A percentile compares a stretch with the other conserved stretches of the same genome.
Conservation (phyloP, 2,113 vertebrate species). For the Elaphurus davidianus region DNA sequence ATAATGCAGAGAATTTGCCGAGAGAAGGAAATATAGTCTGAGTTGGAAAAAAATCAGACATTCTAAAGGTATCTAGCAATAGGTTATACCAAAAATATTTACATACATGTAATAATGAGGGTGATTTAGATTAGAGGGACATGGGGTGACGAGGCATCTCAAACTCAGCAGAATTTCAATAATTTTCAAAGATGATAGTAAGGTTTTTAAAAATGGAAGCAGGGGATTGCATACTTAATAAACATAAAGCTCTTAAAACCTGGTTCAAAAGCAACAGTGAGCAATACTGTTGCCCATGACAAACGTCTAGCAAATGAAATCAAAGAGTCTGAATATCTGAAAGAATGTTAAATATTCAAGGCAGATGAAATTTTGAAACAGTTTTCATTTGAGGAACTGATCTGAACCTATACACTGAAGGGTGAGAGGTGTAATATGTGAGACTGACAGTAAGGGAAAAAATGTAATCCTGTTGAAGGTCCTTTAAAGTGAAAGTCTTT, state of each 20-base stretch:
- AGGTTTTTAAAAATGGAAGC: neutral
- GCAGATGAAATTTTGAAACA: neutral
- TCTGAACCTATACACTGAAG: neutral
- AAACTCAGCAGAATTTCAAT: neutral
- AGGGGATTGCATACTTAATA: neutral
- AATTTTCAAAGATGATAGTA: neutral
- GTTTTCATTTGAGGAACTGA: neutral
- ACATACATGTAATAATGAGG: neutral
- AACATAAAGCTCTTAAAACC: neutral
- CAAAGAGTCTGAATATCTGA: neutral
- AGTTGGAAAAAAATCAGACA: neutral
- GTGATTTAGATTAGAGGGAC: neutral
- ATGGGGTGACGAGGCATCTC: neutral
- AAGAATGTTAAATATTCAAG: neutral
- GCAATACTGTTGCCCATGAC: neutral
- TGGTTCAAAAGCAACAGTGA: neutral
- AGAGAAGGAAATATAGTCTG: conserved; percentile 67
- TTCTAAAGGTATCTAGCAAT: conserved; percentile 41
- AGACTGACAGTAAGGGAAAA: neutral
- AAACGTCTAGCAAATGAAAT: neutral
- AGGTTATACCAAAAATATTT: conserved; percentile 17
- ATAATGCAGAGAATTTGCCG: conserved; percentile 58
- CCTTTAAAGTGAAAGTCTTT: neutral
- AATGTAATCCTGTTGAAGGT: neutral
- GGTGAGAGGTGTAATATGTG: neutral